phyloP scores from a whole-genome alignment of 37 sponge, comb jelly and placozoan genomes.

The Dysidea cf. avara region DNA sequence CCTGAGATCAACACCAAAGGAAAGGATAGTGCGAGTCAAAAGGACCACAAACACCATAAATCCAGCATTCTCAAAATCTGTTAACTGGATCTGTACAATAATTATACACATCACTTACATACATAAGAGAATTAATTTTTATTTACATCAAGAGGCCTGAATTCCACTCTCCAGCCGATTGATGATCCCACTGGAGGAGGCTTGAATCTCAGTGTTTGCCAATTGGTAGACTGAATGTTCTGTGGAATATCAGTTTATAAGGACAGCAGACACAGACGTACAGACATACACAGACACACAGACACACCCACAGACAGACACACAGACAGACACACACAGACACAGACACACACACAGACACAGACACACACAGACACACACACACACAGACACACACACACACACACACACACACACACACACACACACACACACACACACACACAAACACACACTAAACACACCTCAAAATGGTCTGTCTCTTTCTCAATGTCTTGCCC shows the following conservation, averaged over 20 bases:
- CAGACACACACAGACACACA: too few species aligned
- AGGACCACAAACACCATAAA: constrained; percentile 1
- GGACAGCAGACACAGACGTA: too few species aligned
- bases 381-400: too few species aligned
- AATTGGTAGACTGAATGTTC: neutral
- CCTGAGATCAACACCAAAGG: neutral
- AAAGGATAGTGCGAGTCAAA: neutral
- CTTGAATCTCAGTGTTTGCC: neutral
- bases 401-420: too few species aligned
- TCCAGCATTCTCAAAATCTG: neutral
- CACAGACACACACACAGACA: too few species aligned
- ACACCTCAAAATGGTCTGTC: too few species aligned
- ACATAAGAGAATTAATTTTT: neutral
- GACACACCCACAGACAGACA: too few species aligned
- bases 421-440: too few species aligned
- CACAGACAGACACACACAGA: constrained; percentile 16
- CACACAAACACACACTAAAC: neutral
- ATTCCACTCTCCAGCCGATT: constrained; percentile 4
- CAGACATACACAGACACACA: constrained; percentile 12
- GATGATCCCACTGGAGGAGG: neutral
- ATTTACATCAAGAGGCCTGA: neutral
- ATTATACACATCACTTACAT: too few species aligned
- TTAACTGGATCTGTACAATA: neutral
- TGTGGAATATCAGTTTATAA: too few species aligned
- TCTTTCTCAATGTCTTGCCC: too few species aligned